Evolutionary conservation across 2,888 invertebrate genomes (phyloP).

Genomic region (Hetaerina titia): DNA sequence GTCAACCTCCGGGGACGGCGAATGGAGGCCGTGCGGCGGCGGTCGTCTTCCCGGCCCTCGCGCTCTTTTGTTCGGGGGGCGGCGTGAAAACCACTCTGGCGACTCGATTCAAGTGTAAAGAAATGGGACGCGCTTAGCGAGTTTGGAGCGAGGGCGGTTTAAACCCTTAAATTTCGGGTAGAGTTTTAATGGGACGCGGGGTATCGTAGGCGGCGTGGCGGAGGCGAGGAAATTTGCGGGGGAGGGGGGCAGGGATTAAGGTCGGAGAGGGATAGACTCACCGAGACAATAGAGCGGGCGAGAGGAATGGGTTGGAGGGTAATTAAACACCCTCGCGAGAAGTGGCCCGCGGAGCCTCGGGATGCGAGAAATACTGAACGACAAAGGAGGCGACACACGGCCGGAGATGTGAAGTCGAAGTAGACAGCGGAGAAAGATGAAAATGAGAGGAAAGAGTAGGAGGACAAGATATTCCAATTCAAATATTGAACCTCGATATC

Average conservation of each 20-base stretch:
- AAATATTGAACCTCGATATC: no score
- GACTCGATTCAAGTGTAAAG: neutral
- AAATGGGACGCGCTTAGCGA: neutral
- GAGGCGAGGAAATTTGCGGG: neutral
- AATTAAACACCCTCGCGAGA: constrained; percentile 26
- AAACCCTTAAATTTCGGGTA: neutral
- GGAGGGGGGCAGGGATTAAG: neutral
- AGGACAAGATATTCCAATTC: no score
- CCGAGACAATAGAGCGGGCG: neutral
- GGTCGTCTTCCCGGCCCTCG: no score
- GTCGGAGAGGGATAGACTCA: neutral
- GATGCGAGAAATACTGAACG: constrained; percentile 38
- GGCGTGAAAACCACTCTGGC: neutral
- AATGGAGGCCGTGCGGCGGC: no score
- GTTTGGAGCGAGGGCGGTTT: neutral
- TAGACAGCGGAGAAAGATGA: no score
- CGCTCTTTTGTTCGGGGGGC: no score
- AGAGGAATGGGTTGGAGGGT: neutral
- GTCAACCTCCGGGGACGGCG: no score
- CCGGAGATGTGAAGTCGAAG: no score
- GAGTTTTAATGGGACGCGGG: neutral
- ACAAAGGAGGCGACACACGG: neutral
- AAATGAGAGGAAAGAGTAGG: no score
- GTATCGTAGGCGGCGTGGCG: no score
- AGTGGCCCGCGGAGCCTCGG: neutral